Percentiles rank a stretch among this genome's conserved stretches.
These are phyloP conservation scores for Mungos mungo DNA, from an alignment of 2,113 vertebrate species.

Conservation along the genomic window DNA sequence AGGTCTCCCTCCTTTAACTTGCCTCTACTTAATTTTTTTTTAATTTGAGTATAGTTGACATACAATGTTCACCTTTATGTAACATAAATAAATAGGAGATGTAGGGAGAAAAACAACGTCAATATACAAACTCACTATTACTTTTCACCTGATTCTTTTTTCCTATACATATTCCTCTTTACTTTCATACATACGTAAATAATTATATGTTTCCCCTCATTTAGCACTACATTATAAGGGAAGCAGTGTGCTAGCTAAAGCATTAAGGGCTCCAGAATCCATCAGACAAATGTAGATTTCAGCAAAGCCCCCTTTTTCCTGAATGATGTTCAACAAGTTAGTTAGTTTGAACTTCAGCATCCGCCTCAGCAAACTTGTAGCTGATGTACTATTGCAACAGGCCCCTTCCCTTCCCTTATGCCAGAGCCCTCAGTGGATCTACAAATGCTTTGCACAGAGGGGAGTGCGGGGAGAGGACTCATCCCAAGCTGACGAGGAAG, in stretches of 20 bases:
- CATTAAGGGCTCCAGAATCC: not conserved
- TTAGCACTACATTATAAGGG: not conserved
- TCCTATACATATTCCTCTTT: not conserved
- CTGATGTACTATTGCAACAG: not conserved
- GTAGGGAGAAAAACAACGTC: not conserved
- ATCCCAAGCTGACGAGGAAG: conserved; percentile 1
- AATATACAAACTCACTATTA: not conserved
- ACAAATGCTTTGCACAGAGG: not conserved
- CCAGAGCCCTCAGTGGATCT: not conserved
- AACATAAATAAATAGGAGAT: not conserved
- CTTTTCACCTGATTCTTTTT: not conserved
- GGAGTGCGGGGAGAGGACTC: not conserved
- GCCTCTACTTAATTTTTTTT: not conserved
- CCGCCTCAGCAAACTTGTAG: not conserved
- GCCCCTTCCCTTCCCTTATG: not conserved
- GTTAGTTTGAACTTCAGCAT: not conserved
- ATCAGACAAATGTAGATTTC: not conserved
- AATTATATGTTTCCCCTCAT: not conserved
- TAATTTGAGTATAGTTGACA: not conserved
- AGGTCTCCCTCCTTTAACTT: not conserved
- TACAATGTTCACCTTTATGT: not conserved
- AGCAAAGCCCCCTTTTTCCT: not conserved
- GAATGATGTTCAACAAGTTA: not conserved
- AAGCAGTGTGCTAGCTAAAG: not conserved
- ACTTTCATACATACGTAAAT: not conserved